phyloP scores from a whole-genome alignment of 92 coral and sea anemone species.

The Hydrozoanthus gracilis region DNA sequence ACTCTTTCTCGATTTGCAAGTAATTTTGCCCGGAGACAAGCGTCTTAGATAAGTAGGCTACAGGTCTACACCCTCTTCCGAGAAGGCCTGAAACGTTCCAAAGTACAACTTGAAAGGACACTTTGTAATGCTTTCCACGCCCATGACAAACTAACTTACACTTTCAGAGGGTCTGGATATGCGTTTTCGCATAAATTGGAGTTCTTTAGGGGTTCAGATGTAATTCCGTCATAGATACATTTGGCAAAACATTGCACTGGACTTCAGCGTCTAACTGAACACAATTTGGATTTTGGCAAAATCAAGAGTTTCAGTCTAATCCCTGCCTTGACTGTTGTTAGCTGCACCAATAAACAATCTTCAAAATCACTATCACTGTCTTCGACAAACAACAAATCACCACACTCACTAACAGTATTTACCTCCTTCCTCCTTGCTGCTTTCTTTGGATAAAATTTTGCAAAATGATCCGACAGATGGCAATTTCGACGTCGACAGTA shows the following conservation, averaged over 20 bases:
- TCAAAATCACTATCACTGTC: constrained; percentile 43
- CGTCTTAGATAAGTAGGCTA: constrained; percentile 29
- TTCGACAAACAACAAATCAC: neutral
- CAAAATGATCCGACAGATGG: constrained; percentile 37
- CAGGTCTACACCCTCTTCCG: constrained; percentile 24
- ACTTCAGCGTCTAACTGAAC: neutral
- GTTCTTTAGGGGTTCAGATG: constrained; percentile 30
- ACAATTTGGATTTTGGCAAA: neutral
- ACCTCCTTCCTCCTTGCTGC: constrained; percentile 39
- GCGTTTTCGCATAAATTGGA: constrained; percentile 41
- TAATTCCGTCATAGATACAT: constrained; percentile 35
- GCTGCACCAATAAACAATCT: constrained; percentile 48
- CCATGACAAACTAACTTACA: constrained; percentile 25
- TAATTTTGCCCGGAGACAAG: neutral
- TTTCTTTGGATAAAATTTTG: constrained; percentile 38
- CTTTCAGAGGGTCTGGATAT: constrained; percentile 13
- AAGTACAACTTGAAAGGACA: constrained; percentile 49
- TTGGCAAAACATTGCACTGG: constrained; percentile 55
- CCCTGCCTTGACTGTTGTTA: constrained; percentile 9
- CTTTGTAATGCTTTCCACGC: constrained; percentile 35
- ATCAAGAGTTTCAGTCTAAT: constrained; percentile 30
- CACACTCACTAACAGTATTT: constrained; percentile 32
- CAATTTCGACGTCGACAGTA: constrained; percentile 21
- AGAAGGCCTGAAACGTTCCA: constrained; percentile 35
- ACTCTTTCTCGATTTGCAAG: neutral